phyloP scores from a whole-genome alignment of 1,140 invertebrate genomes.

The Polypedilum pembai region DNA sequence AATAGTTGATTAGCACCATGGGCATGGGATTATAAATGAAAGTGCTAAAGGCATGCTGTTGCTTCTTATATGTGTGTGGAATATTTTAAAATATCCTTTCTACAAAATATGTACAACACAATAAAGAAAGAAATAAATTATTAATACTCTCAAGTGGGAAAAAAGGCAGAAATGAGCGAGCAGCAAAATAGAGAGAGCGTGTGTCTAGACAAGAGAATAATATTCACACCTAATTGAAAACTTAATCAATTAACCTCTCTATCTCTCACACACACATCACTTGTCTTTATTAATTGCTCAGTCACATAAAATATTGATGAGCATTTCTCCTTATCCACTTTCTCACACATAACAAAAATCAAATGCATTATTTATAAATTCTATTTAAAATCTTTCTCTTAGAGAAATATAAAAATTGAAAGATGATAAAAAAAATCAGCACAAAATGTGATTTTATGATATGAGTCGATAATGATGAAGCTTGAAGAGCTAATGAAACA shows the following conservation, averaged over 20 bases:
- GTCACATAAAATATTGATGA: too few relatives aligned
- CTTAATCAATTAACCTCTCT: too few relatives aligned
- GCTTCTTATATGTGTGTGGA: neutral
- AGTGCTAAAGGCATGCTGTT: neutral
- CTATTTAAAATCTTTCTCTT: conserved; percentile 11
- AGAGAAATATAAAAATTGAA: neutral
- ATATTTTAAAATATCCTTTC: neutral
- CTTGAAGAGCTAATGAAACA: neutral
- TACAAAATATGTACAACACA: neutral
- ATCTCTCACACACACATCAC: too few relatives aligned
- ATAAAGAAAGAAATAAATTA: neutral
- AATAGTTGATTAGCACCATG: neutral
- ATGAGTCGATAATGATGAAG: neutral
- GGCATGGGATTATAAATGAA: neutral
- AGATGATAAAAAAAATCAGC: neutral
- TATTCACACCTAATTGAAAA: too few relatives aligned
- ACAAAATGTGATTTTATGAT: neutral
- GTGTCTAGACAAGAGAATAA: neutral
- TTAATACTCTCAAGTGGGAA: neutral
- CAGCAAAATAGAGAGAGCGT: neutral
- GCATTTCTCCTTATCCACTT: too few relatives aligned
- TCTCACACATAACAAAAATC: too few relatives aligned
- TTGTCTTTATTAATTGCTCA: too few relatives aligned
- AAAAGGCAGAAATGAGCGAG: neutral
- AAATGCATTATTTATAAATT: neutral